These are phyloP conservation scores for Lethenteron reissneri DNA, from an alignment of 2,113 vertebrate species.

Conservation along the genomic window DNA sequence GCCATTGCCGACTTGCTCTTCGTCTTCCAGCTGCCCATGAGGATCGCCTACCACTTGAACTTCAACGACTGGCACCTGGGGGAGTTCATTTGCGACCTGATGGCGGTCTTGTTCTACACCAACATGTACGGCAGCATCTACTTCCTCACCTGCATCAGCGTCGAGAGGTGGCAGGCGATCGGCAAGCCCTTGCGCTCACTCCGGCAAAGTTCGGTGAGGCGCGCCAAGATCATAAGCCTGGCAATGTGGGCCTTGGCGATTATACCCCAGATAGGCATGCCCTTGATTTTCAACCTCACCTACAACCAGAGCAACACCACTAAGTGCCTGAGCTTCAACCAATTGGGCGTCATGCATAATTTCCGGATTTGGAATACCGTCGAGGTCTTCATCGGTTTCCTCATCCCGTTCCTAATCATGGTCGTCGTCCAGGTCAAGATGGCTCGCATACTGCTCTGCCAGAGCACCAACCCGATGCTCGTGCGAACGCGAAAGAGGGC, in stretches of 20 bases:
- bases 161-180: neutral
- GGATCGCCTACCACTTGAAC: slow-evolving; percentile 15
- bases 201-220: slow-evolving; percentile 4
- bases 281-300: slow-evolving; percentile 11
- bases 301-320: neutral
- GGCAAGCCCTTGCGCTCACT: neutral
- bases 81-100: neutral
- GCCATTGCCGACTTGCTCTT: slow-evolving; percentile 18
- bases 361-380: slow-evolving; percentile 19
- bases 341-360: neutral
- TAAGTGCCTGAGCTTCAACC: slow-evolving; percentile 24
- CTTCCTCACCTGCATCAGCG: slow-evolving; percentile 3
- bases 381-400: slow-evolving; percentile 20
- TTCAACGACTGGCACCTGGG: slow-evolving; percentile 13
- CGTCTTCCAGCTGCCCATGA: slow-evolving; percentile 18
- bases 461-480: slow-evolving; percentile 13
- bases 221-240: slow-evolving; percentile 9
- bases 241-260: slow-evolving; percentile 18
- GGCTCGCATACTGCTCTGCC: slow-evolving; percentile 13
- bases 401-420: slow-evolving; percentile 18
- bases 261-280: slow-evolving; percentile 12
- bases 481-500: slow-evolving; percentile 19
- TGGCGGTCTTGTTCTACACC: neutral
- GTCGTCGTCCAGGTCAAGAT: slow-evolving; percentile 20
- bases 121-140: slow-evolving; percentile 5